These are phyloP conservation scores for Noctua fimbriata DNA, from an alignment of 2,888 invertebrate genomes.

Conservation along the genomic window DNA sequence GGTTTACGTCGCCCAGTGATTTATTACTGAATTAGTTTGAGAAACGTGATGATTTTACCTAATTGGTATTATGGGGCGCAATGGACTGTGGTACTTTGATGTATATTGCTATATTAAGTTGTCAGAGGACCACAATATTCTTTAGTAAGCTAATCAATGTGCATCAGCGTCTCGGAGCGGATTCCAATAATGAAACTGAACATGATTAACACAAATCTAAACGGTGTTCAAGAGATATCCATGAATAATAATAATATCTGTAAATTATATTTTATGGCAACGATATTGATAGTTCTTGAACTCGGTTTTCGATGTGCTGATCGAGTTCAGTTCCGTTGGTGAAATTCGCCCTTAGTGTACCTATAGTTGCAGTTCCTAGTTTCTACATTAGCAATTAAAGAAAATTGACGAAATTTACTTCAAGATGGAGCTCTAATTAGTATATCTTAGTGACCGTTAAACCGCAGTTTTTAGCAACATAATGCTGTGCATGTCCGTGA, in stretches of 20 bases:
- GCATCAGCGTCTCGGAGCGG: neutral
- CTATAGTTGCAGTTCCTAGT: neutral
- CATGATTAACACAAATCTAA: no score
- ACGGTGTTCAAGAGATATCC: no score
- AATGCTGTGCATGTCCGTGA: neutral
- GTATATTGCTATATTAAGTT: neutral
- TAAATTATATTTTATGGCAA: no score
- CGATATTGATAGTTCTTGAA: neutral
- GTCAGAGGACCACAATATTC: neutral
- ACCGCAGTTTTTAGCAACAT: slow-evolving; percentile 10
- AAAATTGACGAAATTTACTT: neutral
- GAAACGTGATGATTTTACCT: slow-evolving; percentile 57
- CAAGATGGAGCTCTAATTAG: neutral
- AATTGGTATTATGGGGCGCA: slow-evolving; percentile 33
- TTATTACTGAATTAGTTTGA: slow-evolving; percentile 59
- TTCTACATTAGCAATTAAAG: neutral
- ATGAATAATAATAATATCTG: no score
- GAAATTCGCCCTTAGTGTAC: neutral
- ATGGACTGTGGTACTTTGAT: slow-evolving; percentile 8
- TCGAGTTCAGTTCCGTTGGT: neutral
- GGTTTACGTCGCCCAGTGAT: slow-evolving; percentile 53
- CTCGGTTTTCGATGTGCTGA: neutral
- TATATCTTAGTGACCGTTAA: neutral
- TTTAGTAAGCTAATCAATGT: neutral
- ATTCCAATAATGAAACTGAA: neutral